phyloP scores from a whole-genome alignment of 2,113 vertebrate genomes.

The Tor tambroides region DNA sequence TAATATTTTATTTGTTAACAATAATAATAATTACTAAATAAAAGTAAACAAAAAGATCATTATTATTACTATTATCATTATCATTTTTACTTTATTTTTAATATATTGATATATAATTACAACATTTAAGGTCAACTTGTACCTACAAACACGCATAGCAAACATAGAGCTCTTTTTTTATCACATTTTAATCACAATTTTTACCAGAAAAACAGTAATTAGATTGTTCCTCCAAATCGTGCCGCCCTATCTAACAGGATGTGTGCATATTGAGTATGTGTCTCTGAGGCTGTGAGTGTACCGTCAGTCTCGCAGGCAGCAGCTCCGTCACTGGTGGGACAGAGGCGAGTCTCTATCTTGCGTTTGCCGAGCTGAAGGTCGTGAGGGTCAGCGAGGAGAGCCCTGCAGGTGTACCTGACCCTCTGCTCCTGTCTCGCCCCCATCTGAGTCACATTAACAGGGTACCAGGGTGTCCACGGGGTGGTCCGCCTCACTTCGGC shows the following conservation, averaged over 20 bases:
- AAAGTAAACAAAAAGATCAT: neutral
- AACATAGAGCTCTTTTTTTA: neutral
- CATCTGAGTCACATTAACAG: slow-evolving; percentile 86
- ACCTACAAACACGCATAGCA: neutral
- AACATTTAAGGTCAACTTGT: neutral
- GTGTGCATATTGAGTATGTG: neutral
- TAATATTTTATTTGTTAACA: no score
- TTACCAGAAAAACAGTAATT: no score
- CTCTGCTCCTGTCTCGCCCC: slow-evolving; percentile 94
- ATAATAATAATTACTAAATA: neutral
- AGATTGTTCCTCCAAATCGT: neutral
- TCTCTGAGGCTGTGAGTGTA: slow-evolving; percentile 56
- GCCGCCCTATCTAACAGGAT: neutral
- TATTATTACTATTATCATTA: no score
- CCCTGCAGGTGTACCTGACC: slow-evolving; percentile 92
- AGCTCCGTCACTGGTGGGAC: slow-evolving; percentile 85
- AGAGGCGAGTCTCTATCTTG: slow-evolving; percentile 88
- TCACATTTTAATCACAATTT: neutral
- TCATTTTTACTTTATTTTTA: no score
- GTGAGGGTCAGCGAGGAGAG: slow-evolving; percentile 86
- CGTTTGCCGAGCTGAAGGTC: slow-evolving; percentile 91
- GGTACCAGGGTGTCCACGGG: slow-evolving; percentile 96
- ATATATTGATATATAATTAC: neutral
- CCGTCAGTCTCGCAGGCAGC: slow-evolving; percentile 88
- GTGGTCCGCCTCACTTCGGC: slow-evolving; percentile 94